Conservation (phyloP, 2,113 vertebrate genomes). For the Acrocephalus arundinaceus region DNA sequence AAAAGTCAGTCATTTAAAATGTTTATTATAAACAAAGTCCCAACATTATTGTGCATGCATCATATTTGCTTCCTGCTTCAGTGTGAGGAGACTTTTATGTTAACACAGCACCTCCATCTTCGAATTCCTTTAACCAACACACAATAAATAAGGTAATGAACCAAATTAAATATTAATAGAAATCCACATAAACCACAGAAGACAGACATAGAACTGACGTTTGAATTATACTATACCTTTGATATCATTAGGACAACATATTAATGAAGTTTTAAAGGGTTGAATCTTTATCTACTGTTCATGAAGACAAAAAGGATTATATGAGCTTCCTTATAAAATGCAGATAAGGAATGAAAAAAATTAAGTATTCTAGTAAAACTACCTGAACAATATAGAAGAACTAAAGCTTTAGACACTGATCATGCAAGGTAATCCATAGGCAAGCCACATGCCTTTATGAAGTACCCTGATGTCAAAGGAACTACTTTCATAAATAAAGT, state of each 20-base stretch:
- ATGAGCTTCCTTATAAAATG: neutral
- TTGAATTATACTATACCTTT: slow-evolving; percentile 48
- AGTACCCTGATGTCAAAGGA: slow-evolving; percentile 9
- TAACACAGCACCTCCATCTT: slow-evolving; percentile 30
- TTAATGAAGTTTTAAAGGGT: slow-evolving; percentile 56
- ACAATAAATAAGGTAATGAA: slow-evolving; percentile 70
- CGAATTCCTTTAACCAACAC: slow-evolving; percentile 66
- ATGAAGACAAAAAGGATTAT: slow-evolving; percentile 24
- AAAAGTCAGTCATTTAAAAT: slow-evolving; percentile 81
- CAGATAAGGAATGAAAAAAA: neutral
- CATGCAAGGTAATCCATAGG: neutral
- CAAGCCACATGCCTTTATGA: neutral
- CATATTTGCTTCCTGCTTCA: slow-evolving; percentile 48
- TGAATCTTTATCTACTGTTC: slow-evolving; percentile 45
- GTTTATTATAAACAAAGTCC: slow-evolving; percentile 82
- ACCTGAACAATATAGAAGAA: neutral
- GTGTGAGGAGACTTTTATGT: slow-evolving; percentile 60
- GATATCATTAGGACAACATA: slow-evolving; percentile 53
- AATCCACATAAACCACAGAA: slow-evolving; percentile 48
- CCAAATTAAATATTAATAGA: slow-evolving; percentile 70
- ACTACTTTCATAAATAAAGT: slow-evolving; percentile 40
- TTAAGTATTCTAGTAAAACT: neutral
- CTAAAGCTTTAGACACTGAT: neutral
- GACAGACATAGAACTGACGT: slow-evolving; percentile 36
- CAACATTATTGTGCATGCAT: slow-evolving; percentile 57